Evolutionary conservation across 2,113 vertebrate genomes (phyloP), one percentile per base, ranked within the genome.

Genomic region (Dasyurus viverrinus): DNA sequence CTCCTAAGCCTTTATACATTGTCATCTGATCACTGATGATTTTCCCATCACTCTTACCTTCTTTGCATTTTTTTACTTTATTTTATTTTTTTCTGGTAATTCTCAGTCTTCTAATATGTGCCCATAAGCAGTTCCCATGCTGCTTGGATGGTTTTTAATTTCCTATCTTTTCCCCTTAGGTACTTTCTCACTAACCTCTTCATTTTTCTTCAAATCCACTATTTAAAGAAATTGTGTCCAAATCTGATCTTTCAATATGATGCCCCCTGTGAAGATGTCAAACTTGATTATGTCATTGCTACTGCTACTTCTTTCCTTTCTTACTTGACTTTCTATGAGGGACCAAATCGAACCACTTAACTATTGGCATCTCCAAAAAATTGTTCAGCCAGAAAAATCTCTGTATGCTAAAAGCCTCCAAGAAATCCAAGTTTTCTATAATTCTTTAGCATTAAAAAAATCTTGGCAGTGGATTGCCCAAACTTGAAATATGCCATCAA

Each of bases 151-250:
- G 2, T 89, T 97, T 96, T 95, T 94, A 4, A 76, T 93, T 95
- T 94, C n/a, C 52, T 96, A 57, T 19, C 0, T 91, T 97, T 97
- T 57, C 19, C 25, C 55, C 91, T 89, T 90, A 57, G 26, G 53
- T 91, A 6, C 0, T 93, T 94, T 93, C 89, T 89, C 68, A 48
- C 14, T 95, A 92, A 95, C 94, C 50, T 90, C 50, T 5, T 76
- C 26, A 1, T 1, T 93, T 76, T 48, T 47, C 48, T 8, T 53
- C 36, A 96, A 91, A 48, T 55, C 12, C 19, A 1, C 46, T 24
- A 92, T 91, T 91, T 90, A 92, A 7, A 95, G 91, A 76, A 30
- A 54, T 48, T 30, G 0, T 89, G 22, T 93, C 9, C 50, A 89
- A 92, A 95, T 46, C 0, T 25, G 23, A 52, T 55, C 46, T 92